These are phyloP conservation scores for Belgica antarctica DNA, from an alignment of 2,888 invertebrate genomes.

Conservation along the genomic window DNA sequence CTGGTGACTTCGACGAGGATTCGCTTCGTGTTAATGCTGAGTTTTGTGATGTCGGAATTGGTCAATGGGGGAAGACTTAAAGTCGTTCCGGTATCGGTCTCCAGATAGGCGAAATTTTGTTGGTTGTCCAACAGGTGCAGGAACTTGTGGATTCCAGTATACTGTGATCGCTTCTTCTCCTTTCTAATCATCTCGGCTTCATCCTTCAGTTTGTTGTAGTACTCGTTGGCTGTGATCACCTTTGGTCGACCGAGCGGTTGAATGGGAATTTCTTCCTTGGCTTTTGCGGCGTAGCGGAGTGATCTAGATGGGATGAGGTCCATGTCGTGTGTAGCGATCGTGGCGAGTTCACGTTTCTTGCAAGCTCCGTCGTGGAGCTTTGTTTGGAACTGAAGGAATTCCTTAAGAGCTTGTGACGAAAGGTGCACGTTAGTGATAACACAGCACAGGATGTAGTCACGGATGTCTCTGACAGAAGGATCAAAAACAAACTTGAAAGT, in stretches of 20 bases:
- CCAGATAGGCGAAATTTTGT: conserved; percentile 68
- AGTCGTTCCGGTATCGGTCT: conserved; percentile 64
- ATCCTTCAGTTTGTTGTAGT: conserved; percentile 66
- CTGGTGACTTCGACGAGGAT: conserved; percentile 78
- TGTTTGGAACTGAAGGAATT: conserved; percentile 77
- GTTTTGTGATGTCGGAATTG: conserved; percentile 79
- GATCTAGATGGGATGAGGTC: conserved; percentile 58
- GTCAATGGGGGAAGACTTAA: conserved; percentile 86
- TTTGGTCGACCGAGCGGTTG: conserved; percentile 64
- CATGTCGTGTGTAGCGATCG: conserved; percentile 82
- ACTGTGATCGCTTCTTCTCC: conserved; percentile 78
- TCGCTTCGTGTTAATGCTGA: conserved; percentile 63
- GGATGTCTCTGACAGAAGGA: conserved; percentile 52
- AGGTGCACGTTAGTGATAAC: conserved; percentile 65
- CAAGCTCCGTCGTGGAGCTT: conserved; percentile 73
- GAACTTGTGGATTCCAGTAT: conserved; percentile 82
- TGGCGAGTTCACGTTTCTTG: conserved; percentile 72
- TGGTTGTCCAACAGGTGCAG: conserved; percentile 75
- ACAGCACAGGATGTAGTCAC: conserved; percentile 73
- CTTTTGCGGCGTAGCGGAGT: conserved; percentile 66
- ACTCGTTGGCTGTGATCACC: conserved; percentile 63
- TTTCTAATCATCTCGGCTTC: conserved; percentile 79
- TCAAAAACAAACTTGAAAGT: conserved; percentile 46
- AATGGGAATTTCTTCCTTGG: conserved; percentile 65
- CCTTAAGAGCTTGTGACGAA: conserved; percentile 64